Evolutionary conservation across 53 echinoderm and acorn worm species (phyloP), one percentile per base, ranked within the genome.

Genomic region (Holothuria scabra): DNA sequence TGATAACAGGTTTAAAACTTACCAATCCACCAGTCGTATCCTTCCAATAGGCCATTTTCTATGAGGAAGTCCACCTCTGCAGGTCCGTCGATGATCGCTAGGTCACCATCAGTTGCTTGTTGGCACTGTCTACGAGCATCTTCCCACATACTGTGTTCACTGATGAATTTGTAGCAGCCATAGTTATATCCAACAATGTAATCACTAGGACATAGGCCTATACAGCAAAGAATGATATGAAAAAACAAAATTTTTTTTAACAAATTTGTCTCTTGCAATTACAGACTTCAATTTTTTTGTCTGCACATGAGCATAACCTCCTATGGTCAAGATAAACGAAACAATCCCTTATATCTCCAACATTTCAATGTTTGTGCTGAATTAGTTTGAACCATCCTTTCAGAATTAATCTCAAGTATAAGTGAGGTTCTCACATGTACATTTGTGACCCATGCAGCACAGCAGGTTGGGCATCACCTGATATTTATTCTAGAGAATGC

Each of bases 21-120:
- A 93, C 93, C 93, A 37, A 91, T 85, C 93, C 93, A 93, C 88
- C 91, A 91, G 41, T 91, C 89, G 35, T 67, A 91, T 37, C 82
- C 85, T 0, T 84, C 88, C 65, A 61, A 25, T 14, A 88, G 63
- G 57, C 87, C 55, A 38, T 64, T 44, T 12, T 81, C 82, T 1
- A 84, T 72, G 35, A 91, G 64, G 86, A 80, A 91, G 30, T 62
- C 56, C 63, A 84, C 79, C 60, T 95, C 95, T 19, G 57, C 86
- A 20, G 59, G 60, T 35, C 89, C 91, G 21, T 95, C 89, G 8
- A 95, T 89, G 60, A 95, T 81, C 9, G 90, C 89, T 14, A 95
- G 91, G 46, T 95, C 95, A 29, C 90, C 85, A 52, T 95, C 68
- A 1, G 78, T 30, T 3, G 85, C 76, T 8, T 63, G 61, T 31